Base-by-base conservation (phyloP, 2,113 vertebrate genomes). In the Mesoclemmys tuberculata region DNA sequence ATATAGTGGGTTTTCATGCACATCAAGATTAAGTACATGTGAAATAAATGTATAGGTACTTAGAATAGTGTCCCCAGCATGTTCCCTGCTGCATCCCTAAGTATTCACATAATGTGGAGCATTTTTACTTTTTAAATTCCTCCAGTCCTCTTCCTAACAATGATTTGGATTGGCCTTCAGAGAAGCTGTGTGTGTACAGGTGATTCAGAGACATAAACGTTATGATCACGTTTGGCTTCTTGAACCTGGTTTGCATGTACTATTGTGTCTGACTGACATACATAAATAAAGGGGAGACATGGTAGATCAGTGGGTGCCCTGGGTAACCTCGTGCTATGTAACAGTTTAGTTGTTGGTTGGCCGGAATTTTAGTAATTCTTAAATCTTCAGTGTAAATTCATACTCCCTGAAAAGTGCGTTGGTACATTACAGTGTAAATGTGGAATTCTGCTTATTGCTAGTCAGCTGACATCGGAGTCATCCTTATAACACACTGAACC, bases 391-490 rank as follows among this genome's bases (percentile, higher is more conserved):
- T 31, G 87, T 85, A 41, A 81, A 52, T 79, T 85, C 44, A 18
- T 75, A 16, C 55, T 55, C 87, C 84, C 84, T 82, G 49, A 91
- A 95, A 93, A 61, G 89, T 38, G 8, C 77, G 61, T 87, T 77
- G 84, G 84, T 41, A 58, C 27, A 55, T 86, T 81, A 64, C 78
- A 82, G 3, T 55, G 74, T 85, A n/a, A 68, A 38, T 71, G 4
- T 21, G 16, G 18, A 14, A 46, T 19, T 48, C 71, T 92, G 85
- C 93, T 95, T 88, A 44, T 82, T 83, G n/a, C 44, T 61, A 55
- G 55, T 90, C 90, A 93, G 61, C 80, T 96, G 94, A 22, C 38
- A 10, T 10, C 52, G 92, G 95, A 91, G 64, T 93, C 84, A 56
- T 83, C 88, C 93, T 85, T 26, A 49, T 86, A 61, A 48, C 85